These are phyloP conservation scores for Clupea harengus DNA, from an alignment of 2,113 vertebrate genomes.

Conservation along the genomic window DNA sequence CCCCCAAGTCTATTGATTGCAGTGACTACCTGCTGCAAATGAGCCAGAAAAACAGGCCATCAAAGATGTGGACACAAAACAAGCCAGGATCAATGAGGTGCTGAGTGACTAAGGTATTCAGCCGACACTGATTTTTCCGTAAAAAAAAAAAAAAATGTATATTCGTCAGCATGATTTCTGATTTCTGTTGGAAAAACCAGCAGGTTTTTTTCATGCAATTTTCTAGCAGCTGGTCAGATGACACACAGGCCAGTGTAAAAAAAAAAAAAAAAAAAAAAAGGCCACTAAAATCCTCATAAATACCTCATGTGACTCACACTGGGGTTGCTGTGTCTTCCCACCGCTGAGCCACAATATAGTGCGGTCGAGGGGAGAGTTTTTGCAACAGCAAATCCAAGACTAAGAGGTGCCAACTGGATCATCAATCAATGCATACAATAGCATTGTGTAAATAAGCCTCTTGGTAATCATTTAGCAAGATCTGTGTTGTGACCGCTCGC, in stretches of 20 bases:
- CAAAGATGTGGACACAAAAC: constrained; percentile 18
- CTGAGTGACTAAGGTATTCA: constrained; percentile 10
- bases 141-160: no score
- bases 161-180: not conserved
- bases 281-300: not conserved
- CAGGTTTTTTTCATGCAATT: no score
- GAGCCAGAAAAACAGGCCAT: constrained; percentile 27
- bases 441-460: constrained; percentile 48
- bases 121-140: not conserved
- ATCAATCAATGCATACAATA: constrained; percentile 56
- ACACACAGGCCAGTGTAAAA: not conserved
- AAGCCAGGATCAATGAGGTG: constrained; percentile 24
- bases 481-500: constrained; percentile 30
- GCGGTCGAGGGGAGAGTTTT: not conserved
- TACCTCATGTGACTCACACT: not conserved
- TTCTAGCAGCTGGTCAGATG: no score
- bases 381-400: not conserved
- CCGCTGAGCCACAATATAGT: not conserved
- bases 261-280: not conserved
- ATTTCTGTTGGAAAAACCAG: not conserved
- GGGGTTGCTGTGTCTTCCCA: constrained; percentile 21
- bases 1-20: constrained; percentile 31
- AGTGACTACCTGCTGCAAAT: constrained; percentile 56
- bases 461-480: constrained; percentile 48
- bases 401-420: constrained; percentile 8